Evolutionary conservation across 2,888 invertebrate genomes (phyloP).

Genomic region (Cyrtodaria siliqua): DNA sequence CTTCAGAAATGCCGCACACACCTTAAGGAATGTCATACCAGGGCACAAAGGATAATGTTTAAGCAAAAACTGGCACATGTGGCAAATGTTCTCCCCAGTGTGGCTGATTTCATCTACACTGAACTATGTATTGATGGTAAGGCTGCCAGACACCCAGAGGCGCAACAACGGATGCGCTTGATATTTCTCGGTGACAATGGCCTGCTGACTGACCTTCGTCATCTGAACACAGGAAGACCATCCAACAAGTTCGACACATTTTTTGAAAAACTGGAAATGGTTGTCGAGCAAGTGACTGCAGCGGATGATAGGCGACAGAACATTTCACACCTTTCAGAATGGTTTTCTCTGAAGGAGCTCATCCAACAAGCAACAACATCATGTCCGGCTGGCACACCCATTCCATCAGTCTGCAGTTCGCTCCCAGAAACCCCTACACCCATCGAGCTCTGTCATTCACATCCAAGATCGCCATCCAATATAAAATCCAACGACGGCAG

Average conservation of each 20-base stretch:
- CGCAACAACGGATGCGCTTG: constrained; percentile 36
- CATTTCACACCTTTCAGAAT: constrained; percentile 36
- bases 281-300: constrained; percentile 35
- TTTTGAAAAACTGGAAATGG: constrained; percentile 22
- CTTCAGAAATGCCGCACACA: constrained; percentile 13
- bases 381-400: constrained; percentile 22
- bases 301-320: constrained; percentile 55
- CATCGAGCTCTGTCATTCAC: constrained; percentile 32
- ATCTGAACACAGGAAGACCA: constrained; percentile 55
- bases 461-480: constrained; percentile 36
- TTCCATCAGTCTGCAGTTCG: constrained; percentile 52
- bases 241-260: constrained; percentile 35
- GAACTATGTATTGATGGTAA: constrained; percentile 44
- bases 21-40: constrained; percentile 51
- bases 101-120: constrained; percentile 48
- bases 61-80: constrained; percentile 31
- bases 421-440: constrained; percentile 47
- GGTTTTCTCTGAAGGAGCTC: constrained; percentile 20
- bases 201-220: constrained; percentile 33
- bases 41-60: constrained; percentile 36
- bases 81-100: constrained; percentile 24
- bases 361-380: not conserved
- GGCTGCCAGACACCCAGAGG: constrained; percentile 36
- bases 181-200: constrained; percentile 49
- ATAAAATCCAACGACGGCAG: constrained; percentile 55